These are phyloP conservation scores for Eupithecia abbreviata DNA, from an alignment of 2,888 invertebrate species.

Conservation along the genomic window DNA sequence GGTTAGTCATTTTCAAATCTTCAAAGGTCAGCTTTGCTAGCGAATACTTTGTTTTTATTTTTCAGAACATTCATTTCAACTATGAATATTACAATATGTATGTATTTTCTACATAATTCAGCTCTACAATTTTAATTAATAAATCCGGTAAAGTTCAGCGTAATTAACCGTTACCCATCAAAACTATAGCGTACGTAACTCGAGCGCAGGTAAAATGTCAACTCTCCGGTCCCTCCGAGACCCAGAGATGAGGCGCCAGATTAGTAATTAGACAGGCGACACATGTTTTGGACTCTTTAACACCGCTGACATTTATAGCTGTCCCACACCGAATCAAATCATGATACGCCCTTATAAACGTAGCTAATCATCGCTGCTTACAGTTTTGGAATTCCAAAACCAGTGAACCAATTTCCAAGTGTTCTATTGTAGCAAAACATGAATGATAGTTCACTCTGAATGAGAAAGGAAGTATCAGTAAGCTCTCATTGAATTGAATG, in stretches of 20 bases:
- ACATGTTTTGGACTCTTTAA: constrained; percentile 76
- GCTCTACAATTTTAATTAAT: neutral
- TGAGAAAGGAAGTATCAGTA: constrained; percentile 71
- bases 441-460: constrained; percentile 45
- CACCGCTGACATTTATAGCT: constrained; percentile 60
- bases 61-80: neutral
- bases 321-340: constrained; percentile 43
- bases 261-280: constrained; percentile 81
- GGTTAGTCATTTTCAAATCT: too few relatives aligned
- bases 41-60: neutral
- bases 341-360: constrained; percentile 37
- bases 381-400: constrained; percentile 23
- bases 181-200: neutral
- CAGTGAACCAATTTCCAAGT: constrained; percentile 35
- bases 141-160: neutral
- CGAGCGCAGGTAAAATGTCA: constrained; percentile 11
- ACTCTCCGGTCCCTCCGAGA: neutral
- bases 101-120: too few relatives aligned
- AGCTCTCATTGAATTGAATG: constrained; percentile 58
- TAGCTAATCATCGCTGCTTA: constrained; percentile 26
- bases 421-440: constrained; percentile 36
- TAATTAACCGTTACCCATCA: neutral
- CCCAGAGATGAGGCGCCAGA: constrained; percentile 73
- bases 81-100: too few relatives aligned
- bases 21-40: neutral